Conservation (phyloP, 2,797 vertebrate species). For the Parauchenoglanis ngamensis region DNA sequence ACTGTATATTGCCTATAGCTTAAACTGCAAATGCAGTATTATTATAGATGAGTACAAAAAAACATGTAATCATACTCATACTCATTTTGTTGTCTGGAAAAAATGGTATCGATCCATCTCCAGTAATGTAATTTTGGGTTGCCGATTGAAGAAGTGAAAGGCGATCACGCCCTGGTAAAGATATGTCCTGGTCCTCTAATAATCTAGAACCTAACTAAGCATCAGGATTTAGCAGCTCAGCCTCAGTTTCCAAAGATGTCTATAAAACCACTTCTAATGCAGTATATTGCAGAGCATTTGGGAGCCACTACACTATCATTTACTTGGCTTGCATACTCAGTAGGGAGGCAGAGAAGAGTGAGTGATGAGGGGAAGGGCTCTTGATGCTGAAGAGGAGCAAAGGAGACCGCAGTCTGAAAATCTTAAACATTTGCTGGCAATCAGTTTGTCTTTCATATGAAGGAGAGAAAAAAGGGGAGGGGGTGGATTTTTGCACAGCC, state of each 20-base stretch:
- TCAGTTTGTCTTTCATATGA: conserved; percentile 57
- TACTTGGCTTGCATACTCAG: conserved; percentile 40
- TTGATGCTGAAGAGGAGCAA: conserved; percentile 54
- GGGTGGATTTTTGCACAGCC: conserved; percentile 43
- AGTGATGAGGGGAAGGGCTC: conserved; percentile 48
- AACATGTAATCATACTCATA: background rate
- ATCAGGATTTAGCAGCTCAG: background rate
- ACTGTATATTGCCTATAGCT: background rate
- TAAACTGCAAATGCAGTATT: background rate
- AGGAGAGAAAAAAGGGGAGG: conserved; percentile 30
- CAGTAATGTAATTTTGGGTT: background rate
- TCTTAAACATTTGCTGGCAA: conserved; percentile 56
- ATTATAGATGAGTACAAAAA: background rate
- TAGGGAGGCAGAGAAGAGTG: conserved; percentile 35
- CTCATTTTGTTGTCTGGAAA: background rate
- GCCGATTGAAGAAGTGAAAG: background rate
- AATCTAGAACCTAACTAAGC: conserved; percentile 1
- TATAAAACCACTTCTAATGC: conserved; percentile 16
- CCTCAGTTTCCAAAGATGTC: background rate
- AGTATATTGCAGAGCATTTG: conserved; percentile 18
- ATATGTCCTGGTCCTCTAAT: background rate
- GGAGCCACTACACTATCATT: conserved; percentile 37
- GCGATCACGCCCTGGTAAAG: background rate
- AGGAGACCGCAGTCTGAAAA: conserved; percentile 50
- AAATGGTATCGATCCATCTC: background rate